phyloP scores from a whole-genome alignment of 2,113 vertebrate genomes.

The Antechinus flavipes region DNA sequence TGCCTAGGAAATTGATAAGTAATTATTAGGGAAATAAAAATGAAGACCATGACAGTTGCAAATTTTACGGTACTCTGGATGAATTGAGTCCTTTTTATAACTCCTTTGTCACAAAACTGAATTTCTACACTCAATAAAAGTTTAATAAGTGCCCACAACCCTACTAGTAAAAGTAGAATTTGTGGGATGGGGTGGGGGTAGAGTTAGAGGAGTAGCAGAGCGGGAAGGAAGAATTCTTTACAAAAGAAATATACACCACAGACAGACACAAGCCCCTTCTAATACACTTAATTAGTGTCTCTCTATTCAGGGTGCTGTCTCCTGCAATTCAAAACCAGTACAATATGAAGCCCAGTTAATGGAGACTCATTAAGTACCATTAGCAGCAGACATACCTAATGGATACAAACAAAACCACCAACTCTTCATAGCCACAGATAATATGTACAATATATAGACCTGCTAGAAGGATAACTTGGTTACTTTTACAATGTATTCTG shows the following conservation, averaged over 20 bases:
- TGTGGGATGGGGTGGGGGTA: conserved; percentile 11
- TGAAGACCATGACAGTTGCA: conserved; percentile 6
- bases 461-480: conserved; percentile 51
- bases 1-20: neutral
- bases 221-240: neutral
- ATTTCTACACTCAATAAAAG: conserved; percentile 10
- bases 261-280: conserved; percentile 52
- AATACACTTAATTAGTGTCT: conserved; percentile 69
- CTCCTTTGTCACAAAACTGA: conserved; percentile 60
- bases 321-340: conserved; percentile 72
- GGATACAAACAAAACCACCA: conserved; percentile 63
- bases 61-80: conserved; percentile 8
- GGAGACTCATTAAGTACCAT: conserved; percentile 77
- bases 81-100: neutral
- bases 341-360: conserved; percentile 59
- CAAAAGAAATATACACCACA: conserved; percentile 5
- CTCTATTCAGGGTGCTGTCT: conserved; percentile 56
- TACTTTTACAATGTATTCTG: conserved; percentile 41
- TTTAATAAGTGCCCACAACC: conserved; percentile 59
- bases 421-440: conserved; percentile 64
- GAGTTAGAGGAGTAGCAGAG: neutral
- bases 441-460: conserved; percentile 35
- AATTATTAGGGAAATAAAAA: conserved; percentile 25
- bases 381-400: conserved; percentile 54
- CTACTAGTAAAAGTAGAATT: conserved; percentile 48